Evolutionary conservation across 2,113 vertebrate genomes (phyloP).

Genomic region (Orcinus orca): DNA sequence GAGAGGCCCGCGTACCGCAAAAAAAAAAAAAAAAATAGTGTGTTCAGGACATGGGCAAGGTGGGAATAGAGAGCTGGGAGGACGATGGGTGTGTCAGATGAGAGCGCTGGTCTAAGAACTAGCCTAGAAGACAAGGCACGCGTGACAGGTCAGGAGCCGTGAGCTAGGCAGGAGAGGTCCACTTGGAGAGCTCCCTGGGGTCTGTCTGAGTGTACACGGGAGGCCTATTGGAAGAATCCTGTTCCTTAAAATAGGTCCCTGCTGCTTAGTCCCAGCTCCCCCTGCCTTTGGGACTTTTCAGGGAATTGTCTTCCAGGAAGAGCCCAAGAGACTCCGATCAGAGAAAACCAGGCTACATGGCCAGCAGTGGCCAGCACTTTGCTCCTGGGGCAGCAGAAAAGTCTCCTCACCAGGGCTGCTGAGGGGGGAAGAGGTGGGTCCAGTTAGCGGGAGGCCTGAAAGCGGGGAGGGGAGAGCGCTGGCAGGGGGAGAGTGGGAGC

Average conservation of each 20-base stretch:
- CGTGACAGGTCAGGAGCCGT: neutral
- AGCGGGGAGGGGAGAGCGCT: neutral
- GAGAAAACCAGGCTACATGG: neutral
- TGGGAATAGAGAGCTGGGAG: neutral
- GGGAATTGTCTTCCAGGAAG: conserved; percentile 82
- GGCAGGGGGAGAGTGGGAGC: conserved; percentile 74
- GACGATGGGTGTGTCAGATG: neutral
- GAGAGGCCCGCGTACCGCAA: too few species aligned
- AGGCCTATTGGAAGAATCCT: conserved; percentile 66
- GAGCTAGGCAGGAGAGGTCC: neutral
- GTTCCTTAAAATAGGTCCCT: conserved; percentile 76
- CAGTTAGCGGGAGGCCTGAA: conserved; percentile 39
- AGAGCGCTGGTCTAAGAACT: neutral
- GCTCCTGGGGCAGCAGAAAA: conserved; percentile 38
- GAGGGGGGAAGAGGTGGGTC: conserved; percentile 1
- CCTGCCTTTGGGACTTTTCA: conserved; percentile 79
- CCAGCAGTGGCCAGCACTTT: neutral
- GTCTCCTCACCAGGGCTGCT: neutral
- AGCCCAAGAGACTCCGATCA: conserved; percentile 60
- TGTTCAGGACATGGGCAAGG: neutral
- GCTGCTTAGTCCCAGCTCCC: conserved; percentile 73
- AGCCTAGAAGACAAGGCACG: neutral
- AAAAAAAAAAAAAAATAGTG: neutral
- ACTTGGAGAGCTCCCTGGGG: neutral
- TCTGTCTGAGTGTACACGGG: neutral